These are phyloP conservation scores for Rhagologus leucostigma DNA, from an alignment of 2,113 vertebrate genomes.

Conservation along the genomic window DNA sequence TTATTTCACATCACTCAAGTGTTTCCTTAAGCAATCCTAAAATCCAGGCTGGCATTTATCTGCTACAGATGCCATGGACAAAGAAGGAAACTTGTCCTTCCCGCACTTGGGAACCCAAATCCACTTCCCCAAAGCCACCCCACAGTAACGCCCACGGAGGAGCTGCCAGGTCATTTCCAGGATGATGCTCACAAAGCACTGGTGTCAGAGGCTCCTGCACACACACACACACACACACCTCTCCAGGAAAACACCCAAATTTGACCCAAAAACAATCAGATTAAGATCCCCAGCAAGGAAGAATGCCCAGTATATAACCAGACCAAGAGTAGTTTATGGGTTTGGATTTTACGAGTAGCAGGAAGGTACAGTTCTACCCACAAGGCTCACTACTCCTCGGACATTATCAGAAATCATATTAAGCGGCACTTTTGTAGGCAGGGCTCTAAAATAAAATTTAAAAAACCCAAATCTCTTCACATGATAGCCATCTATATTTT, in stretches of 20 bases:
- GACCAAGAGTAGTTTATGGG: not conserved
- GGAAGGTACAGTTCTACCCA: not conserved
- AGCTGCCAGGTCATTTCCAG: not conserved
- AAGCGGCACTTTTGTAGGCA: not conserved
- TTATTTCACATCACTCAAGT: not conserved
- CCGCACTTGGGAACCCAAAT: not conserved
- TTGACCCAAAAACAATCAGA: rapidly evolving
- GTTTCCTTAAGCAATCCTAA: constrained; percentile 3
- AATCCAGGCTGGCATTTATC: constrained; percentile 32
- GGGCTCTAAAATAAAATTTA: not conserved
- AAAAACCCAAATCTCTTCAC: not conserved
- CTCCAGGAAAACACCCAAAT: rapidly evolving
- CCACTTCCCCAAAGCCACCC: not conserved
- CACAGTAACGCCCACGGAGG: rapidly evolving
- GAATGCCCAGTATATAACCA: rapidly evolving
- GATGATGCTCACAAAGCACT: rapidly evolving
- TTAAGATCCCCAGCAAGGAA: not conserved
- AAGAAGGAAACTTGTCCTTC: not conserved
- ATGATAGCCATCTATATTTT: not conserved
- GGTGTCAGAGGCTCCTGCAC: rapidly evolving
- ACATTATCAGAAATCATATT: not conserved
- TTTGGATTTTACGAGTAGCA: not conserved
- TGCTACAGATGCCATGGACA: not conserved
- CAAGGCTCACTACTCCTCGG: not conserved
- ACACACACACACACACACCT: not conserved